Evolutionary conservation across 2,797 vertebrate genomes (phyloP), one percentile per base, ranked within the genome.

Genomic region (Tapera naevia): DNA sequence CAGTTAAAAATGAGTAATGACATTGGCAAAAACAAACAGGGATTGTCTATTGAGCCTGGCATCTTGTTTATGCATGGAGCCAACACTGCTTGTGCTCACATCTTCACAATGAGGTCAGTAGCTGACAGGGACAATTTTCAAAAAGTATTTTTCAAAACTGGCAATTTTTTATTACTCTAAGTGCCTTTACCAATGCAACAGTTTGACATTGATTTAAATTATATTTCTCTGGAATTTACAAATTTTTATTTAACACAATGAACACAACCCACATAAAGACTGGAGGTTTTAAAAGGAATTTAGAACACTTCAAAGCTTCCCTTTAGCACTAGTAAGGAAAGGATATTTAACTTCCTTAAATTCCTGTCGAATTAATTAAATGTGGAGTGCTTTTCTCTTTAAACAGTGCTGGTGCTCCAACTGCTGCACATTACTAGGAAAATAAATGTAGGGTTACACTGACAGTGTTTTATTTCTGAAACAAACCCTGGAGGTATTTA

Each of bases 181-280:
- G 23, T 24, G 50, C 16, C 10, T 50, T 22, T 33, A 17, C n/a
- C 19, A 19, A 2, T 43, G 23, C 33, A 46, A 54, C 8, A 41
- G 9, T 18, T 65, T 27, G 30, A 11, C 35, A 3, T 2, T 15
- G 6, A 21, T 41, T 69, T 58, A 10, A 24, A 4, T 67, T 50
- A 17, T 0, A 48, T 13, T n/a, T 30, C 18, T 67, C 37, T 4
- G 17, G 28, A 71, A 37, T 13, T 35, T 56, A 48, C 16, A 37
- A 10, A 27, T 6, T 57, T 48, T 24, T 51, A 11, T 66, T 56
- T 73, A 17, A 3, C 16, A 7, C 32, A 3, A 0, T 28, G 27
- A 51, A 19, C 56, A 14, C 1, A 3, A 60, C 16, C 10, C 16
- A 3, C 25, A 1, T 18, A 16, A 80, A 67, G n/a, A 56, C 0